phyloP scores from a whole-genome alignment of 1,140 invertebrate genomes.

The Drosophila yakuba region DNA sequence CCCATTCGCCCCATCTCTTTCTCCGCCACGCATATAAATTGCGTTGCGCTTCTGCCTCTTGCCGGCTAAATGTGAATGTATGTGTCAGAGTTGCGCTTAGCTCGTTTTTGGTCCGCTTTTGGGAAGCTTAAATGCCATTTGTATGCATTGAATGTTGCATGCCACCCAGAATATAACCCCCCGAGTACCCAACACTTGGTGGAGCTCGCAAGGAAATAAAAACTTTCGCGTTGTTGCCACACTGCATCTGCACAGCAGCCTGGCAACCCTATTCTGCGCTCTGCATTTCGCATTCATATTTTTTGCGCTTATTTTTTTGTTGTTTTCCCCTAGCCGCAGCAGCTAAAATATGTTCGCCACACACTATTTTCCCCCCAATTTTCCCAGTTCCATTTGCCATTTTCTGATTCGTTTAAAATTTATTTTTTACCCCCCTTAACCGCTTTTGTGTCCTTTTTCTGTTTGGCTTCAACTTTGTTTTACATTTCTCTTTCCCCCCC shows the following conservation, averaged over 20 bases:
- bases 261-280: constrained; percentile 56
- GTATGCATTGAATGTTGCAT: constrained; percentile 84
- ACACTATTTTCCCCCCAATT: constrained; percentile 61
- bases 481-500: constrained; percentile 55
- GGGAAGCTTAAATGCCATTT: constrained; percentile 83
- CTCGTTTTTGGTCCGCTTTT: constrained; percentile 49
- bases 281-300: constrained; percentile 57
- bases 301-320: constrained; percentile 29
- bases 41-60: constrained; percentile 23
- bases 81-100: constrained; percentile 68
- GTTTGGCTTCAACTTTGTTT: constrained; percentile 60
- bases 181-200: background rate
- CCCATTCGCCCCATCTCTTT: constrained; percentile 15
- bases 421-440: constrained; percentile 27
- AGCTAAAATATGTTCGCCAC: constrained; percentile 74
- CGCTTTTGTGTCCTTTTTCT: constrained; percentile 48
- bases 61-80: constrained; percentile 17
- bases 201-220: constrained; percentile 36
- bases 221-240: constrained; percentile 65
- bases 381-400: constrained; percentile 64
- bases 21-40: constrained; percentile 49
- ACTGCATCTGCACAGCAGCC: constrained; percentile 59
- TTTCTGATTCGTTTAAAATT: constrained; percentile 75
- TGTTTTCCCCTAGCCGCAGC: constrained; percentile 53
- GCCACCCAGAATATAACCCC: constrained; percentile 39